Evolutionary conservation across 2,888 invertebrate species (phyloP).

Genomic region (Amphiduros pacificus): DNA sequence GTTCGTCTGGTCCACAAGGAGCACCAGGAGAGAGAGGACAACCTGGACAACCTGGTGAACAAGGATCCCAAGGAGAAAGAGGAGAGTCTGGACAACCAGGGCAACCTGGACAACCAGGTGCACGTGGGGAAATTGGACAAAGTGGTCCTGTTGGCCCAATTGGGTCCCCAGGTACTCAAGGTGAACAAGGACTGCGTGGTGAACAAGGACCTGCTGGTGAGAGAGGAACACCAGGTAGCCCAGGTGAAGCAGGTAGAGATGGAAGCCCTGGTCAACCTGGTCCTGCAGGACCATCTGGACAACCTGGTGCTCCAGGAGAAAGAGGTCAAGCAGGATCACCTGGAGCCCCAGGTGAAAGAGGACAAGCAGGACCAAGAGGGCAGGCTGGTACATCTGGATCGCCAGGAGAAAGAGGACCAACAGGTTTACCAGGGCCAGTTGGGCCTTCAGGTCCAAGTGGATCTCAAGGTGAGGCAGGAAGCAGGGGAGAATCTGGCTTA

Average conservation of each 20-base stretch:
- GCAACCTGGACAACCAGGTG: conserved; percentile 7
- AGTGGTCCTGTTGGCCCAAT: conserved; percentile 21
- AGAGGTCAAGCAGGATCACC: conserved; percentile 7
- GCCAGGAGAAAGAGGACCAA: conserved; percentile 7
- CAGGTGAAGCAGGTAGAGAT: conserved; percentile 13
- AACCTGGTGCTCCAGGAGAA: conserved; percentile 19
- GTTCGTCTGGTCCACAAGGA: conserved; percentile 20
- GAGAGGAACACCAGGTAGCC: conserved; percentile 2
- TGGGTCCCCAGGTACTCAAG: conserved; percentile 16
- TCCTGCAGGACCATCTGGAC: conserved; percentile 20
- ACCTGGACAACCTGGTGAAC: conserved; percentile 24
- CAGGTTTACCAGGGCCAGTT: conserved; percentile 17
- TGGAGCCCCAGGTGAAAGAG: conserved; percentile 23
- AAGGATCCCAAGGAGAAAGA: conserved; percentile 19
- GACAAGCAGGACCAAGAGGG: conserved; percentile 17
- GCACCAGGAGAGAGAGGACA: conserved; percentile 8
- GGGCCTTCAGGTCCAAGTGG: conserved; percentile 27
- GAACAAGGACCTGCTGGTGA: conserved; percentile 12
- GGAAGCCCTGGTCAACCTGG: conserved; percentile 24
- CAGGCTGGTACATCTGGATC: conserved; percentile 3
- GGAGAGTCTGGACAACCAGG: conserved; percentile 29
- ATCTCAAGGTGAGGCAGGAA: conserved; percentile 5
- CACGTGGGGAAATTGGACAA: conserved; percentile 6
- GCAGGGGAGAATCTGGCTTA: conserved; percentile 14
- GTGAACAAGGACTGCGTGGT: conserved; percentile 14